Percentiles rank a stretch among this genome's conserved stretches.
Evolutionary conservation across 2,113 vertebrate genomes (phyloP).

Genomic region (Hystrix cristata): DNA sequence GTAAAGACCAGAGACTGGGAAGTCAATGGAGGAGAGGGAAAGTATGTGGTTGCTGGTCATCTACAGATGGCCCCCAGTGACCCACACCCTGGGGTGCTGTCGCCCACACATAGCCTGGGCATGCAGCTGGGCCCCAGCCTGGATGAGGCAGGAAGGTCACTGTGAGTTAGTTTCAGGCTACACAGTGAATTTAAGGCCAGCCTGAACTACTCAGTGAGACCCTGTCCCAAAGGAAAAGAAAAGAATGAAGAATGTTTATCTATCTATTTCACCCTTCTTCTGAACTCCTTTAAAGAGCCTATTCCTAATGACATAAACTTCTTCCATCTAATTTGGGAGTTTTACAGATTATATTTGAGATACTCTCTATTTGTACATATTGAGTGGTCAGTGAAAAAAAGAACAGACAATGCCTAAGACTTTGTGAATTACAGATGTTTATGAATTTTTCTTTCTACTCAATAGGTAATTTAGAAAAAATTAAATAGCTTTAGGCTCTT

Average conservation of each 20-base stretch:
- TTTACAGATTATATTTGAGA: conserved; percentile 47
- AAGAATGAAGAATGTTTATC: background rate
- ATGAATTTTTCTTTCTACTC: conserved; percentile 45
- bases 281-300: background rate
- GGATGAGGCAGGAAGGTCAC: no score
- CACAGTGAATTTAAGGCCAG: background rate
- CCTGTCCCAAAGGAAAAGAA: background rate
- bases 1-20: background rate
- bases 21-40: background rate
- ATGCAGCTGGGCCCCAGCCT: no score
- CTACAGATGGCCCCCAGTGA: fast-evolving
- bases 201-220: background rate
- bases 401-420: background rate
- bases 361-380: background rate
- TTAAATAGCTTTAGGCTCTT: conserved; percentile 24
- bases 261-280: background rate
- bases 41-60: no score
- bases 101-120: no score
- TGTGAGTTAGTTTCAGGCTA: no score
- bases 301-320: conserved; percentile 1
- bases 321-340: conserved; percentile 1
- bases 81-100: background rate
- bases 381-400: background rate
- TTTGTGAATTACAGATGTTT: conserved; percentile 44
- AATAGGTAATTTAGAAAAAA: conserved; percentile 35